These are phyloP conservation scores for Leucosticte australis DNA, from an alignment of 2,113 vertebrate species.

Conservation along the genomic window DNA sequence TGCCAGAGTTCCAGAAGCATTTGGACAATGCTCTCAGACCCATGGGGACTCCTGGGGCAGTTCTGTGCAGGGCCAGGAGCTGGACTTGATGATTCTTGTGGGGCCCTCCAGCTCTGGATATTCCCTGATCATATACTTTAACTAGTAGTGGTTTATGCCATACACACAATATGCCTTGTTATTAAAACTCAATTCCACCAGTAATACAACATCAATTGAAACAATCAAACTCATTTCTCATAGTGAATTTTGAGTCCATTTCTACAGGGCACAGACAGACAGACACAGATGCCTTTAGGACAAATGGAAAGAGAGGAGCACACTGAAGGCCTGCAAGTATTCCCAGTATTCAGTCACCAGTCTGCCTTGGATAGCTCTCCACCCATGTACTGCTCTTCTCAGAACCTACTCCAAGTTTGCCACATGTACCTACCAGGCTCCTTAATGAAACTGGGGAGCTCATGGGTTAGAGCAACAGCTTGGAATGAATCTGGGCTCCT, in stretches of 20 bases:
- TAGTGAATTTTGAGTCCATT: not conserved
- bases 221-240: rapidly evolving
- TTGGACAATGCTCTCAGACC: not conserved
- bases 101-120: not conserved
- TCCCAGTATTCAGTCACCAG: not conserved
- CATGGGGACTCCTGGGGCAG: not conserved
- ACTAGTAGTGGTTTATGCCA: not conserved
- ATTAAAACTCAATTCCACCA: not conserved
- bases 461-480: not conserved
- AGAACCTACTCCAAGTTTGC: not conserved
- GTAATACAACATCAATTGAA: not conserved
- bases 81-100: not conserved
- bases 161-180: not conserved
- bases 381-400: not conserved
- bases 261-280: not conserved
- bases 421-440: not conserved
- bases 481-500: not conserved
- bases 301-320: not conserved
- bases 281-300: not conserved
- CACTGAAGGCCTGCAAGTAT: not conserved
- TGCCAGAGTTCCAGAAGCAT: not conserved
- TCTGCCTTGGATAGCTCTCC: not conserved
- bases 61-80: not conserved
- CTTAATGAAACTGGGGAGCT: not conserved
- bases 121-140: not conserved